Conservation (phyloP, 53 echinoderm and acorn worm species). For the Holothuria scabra region DNA sequence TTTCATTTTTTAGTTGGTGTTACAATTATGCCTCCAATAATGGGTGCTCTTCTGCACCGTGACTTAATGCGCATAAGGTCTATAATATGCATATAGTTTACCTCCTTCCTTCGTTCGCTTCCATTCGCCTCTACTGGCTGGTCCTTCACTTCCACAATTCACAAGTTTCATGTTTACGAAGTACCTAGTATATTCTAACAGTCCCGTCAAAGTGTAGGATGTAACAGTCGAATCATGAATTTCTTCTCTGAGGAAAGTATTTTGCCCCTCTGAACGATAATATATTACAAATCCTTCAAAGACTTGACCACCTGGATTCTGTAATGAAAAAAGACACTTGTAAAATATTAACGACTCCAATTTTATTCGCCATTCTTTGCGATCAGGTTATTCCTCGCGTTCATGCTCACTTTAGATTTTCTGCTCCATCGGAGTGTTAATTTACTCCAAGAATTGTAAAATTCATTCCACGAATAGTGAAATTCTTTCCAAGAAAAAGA, state of each 20-base stretch:
- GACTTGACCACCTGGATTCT: neutral
- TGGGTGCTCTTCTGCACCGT: too few relatives aligned
- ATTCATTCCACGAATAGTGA: too few relatives aligned
- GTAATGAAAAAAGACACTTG: neutral
- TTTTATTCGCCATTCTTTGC: too few relatives aligned
- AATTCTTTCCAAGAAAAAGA: too few relatives aligned
- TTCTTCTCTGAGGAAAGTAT: neutral
- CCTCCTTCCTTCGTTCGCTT: slow-evolving; percentile 75
- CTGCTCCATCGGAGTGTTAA: too few relatives aligned
- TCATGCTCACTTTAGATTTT: too few relatives aligned
- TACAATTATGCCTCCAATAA: too few relatives aligned
- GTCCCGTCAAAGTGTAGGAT: slow-evolving; percentile 35
- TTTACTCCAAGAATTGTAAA: too few relatives aligned
- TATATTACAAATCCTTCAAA: slow-evolving; percentile 2
- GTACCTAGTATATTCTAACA: slow-evolving; percentile 59
- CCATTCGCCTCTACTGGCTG: neutral
- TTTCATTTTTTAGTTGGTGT: too few relatives aligned
- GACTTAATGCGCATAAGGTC: too few relatives aligned
- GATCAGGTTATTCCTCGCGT: too few relatives aligned
- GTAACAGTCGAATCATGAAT: slow-evolving; percentile 40
- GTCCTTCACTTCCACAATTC: slow-evolving; percentile 71
- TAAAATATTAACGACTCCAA: too few relatives aligned
- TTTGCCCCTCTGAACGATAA: neutral
- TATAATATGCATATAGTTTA: slow-evolving; percentile 3
- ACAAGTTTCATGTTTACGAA: slow-evolving; percentile 50